Conservation (phyloP, 2,888 invertebrate species). For the Campopleginae sp. region DNA sequence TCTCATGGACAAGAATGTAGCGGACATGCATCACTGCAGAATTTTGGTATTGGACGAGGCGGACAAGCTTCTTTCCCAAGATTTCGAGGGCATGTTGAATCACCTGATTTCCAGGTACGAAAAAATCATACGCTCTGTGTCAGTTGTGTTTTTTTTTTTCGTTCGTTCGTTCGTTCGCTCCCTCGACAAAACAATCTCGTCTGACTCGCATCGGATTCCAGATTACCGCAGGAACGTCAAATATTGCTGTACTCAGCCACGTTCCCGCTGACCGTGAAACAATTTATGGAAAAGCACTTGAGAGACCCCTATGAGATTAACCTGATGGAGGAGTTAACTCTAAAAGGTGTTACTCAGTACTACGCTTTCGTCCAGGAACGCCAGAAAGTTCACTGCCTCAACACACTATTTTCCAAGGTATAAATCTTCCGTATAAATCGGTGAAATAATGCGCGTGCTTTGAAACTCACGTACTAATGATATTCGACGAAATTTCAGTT, state of each 20-base stretch:
- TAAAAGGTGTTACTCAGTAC: constrained; percentile 99
- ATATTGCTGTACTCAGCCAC: constrained; percentile 99
- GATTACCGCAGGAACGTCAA: constrained; percentile 97
- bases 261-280: constrained; percentile 98
- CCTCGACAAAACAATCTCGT: background rate
- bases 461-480: background rate
- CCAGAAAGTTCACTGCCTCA: constrained; percentile 99
- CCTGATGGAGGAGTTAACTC: constrained; percentile 99
- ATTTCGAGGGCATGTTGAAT: constrained; percentile 99
- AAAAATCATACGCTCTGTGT: background rate
- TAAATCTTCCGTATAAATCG: background rate
- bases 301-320: constrained; percentile 99
- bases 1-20: constrained; percentile 98
- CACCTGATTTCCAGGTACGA: constrained; percentile 92
- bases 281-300: constrained; percentile 99
- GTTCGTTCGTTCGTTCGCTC: background rate
- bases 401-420: constrained; percentile 99
- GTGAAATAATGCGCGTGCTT: too few species aligned
- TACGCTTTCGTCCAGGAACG: constrained; percentile 99
- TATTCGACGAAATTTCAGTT: constrained; percentile 86
- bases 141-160: background rate
- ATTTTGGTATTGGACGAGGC: constrained; percentile 99
- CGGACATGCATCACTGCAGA: constrained; percentile 97
- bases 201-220: constrained; percentile 78
- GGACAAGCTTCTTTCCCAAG: constrained; percentile 99